A percentile compares a stretch with the other conserved stretches of the same genome.
Conservation (phyloP, 2,113 vertebrate genomes). For the Podarcis raffonei region DNA sequence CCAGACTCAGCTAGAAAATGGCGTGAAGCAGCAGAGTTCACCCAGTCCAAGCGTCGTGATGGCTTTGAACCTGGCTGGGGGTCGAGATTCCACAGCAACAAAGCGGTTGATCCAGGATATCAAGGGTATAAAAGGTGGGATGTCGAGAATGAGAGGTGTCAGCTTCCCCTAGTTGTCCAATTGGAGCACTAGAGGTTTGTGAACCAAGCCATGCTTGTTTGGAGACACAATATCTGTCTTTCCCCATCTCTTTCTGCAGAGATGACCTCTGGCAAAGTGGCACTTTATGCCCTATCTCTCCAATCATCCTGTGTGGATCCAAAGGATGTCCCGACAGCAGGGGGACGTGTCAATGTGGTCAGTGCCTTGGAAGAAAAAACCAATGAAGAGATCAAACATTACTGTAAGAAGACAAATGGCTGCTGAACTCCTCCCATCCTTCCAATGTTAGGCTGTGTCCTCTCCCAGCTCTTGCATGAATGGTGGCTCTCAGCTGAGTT, state of each 20-base stretch:
- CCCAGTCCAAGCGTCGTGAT: constrained; percentile 73
- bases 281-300: constrained; percentile 70
- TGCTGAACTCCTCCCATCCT: not conserved
- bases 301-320: constrained; percentile 71
- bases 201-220: not conserved
- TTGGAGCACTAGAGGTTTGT: not conserved
- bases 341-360: constrained; percentile 8
- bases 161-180: not conserved
- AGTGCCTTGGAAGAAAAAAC: constrained; percentile 28
- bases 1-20: constrained; percentile 51
- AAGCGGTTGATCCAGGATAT: constrained; percentile 54
- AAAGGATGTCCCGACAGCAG: not conserved
- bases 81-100: accelerated
- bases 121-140: not conserved
- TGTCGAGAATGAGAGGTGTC: not conserved
- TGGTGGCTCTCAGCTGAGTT: not conserved
- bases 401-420: constrained; percentile 17
- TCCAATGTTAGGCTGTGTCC: not conserved
- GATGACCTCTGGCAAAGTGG: constrained; percentile 63
- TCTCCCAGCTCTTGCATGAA: not conserved
- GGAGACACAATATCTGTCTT: not conserved
- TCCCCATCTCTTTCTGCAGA: constrained; percentile 48
- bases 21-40: accelerated
- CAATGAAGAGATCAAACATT: not conserved
- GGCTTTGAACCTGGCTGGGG: constrained; percentile 69